Base-by-base conservation (phyloP, 2,113 vertebrate species). In the Aegotheles bennettii region DNA sequence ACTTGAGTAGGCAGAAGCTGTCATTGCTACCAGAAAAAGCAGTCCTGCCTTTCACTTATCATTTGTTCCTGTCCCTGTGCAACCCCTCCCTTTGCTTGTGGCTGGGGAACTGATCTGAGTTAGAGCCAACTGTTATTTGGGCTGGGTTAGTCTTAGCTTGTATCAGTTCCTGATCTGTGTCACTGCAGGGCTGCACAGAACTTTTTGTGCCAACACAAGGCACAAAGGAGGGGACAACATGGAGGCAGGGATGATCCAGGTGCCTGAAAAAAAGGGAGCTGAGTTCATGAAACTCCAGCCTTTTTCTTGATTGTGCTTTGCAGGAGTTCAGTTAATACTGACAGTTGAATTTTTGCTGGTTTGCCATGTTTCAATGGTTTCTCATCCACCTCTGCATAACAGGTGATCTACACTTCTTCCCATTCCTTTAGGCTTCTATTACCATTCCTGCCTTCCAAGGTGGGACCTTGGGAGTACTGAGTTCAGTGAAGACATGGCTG, bases 41-140 rank as follows among this genome's bases (percentile, higher is more conserved):
- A 86, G 68, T 63, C 80, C 42, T 84, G 76, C 83, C 71, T 84
- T 73, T 56, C 69, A 81, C 64, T 90, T 94, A 94, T 88, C 95
- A 59, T 43, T 77, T 77, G 31, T 54, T 92, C 48, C 54, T 93
- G 87, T 79, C 65, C 75, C 35, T 81, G 45, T 77, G 42, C 82
- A 67, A 70, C 90, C 24, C 83, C 91, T 94, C 93, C 91, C 89
- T 94, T 86, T 84, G 29, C 90, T 50, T 79, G 75, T 80, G 88
- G 59, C 90, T 90, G 64, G 51, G 38, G 64, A 89, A 20, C 71
- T 59, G 90, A 92, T 92, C 71, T 86, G 86, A 92, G 16, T 50
- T 63, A 59, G 13, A 84, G 89, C 90, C 88, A 94, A 23, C 59
- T 81, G 69, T 53, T 59, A 11, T 56, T 86, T 63, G 83, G 75